A percentile compares a stretch with the other conserved stretches of the same genome.
Conservation (phyloP, 2,888 invertebrate genomes). For the Epirrhoe tristata region DNA sequence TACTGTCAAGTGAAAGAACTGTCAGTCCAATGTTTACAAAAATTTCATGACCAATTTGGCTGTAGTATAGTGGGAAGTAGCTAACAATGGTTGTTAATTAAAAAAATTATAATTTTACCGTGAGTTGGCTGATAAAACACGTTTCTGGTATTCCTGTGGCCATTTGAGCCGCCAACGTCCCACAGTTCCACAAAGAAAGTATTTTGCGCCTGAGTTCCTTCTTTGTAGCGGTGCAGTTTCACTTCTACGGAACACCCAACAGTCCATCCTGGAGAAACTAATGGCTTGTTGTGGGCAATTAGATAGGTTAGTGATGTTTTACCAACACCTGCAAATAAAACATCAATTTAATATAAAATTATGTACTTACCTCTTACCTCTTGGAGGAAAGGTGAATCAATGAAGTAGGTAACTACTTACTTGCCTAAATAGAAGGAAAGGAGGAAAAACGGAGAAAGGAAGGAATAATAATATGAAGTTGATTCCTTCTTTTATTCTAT, state of each 20-base stretch:
- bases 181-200: constrained; percentile 97
- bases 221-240: constrained; percentile 97
- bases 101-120: constrained; percentile 83
- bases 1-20: no score
- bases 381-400: no score
- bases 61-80: not conserved
- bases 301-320: constrained; percentile 98
- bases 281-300: constrained; percentile 94
- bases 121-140: constrained; percentile 98
- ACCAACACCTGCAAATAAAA: constrained; percentile 91
- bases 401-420: no score
- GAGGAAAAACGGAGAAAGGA: no score
- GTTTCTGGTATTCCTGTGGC: constrained; percentile 95
- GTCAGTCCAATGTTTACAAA: no score
- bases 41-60: no score
- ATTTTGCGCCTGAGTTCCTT: constrained; percentile 96
- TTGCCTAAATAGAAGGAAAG: no score
- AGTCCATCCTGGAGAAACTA: constrained; percentile 96
- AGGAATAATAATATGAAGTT: no score
- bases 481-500: no score
- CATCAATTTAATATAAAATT: not conserved
- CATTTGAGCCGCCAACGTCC: constrained; percentile 98
- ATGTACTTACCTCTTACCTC: no score
- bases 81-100: not conserved
- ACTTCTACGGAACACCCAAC: constrained; percentile 98